Evolutionary conservation across 2,888 invertebrate species (phyloP).

Genomic region (Euplagia quadripunctaria): DNA sequence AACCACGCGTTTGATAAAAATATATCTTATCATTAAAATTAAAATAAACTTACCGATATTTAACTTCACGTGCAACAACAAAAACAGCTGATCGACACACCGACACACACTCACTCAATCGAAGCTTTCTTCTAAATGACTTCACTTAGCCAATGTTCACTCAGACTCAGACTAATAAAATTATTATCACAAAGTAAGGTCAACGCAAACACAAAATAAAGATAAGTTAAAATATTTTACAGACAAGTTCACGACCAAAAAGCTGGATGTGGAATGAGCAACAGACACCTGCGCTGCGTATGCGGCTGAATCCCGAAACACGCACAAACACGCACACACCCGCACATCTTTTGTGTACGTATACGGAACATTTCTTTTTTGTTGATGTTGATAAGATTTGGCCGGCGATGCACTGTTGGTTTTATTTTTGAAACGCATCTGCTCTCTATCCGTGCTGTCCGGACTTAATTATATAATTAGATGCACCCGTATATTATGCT

Average conservation of each 20-base stretch:
- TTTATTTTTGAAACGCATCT: not conserved
- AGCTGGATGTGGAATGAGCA: conserved; percentile 39
- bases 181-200: not conserved
- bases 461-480: not conserved
- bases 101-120: not conserved
- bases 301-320: conserved; percentile 34
- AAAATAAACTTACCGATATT: conserved; percentile 7
- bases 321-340: conserved; percentile 46
- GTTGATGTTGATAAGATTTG: conserved; percentile 34
- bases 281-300: conserved; percentile 28
- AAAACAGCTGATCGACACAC: conserved; percentile 16
- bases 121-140: not conserved
- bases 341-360: conserved; percentile 12
- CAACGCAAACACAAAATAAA: conserved; percentile 5
- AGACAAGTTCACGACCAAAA: conserved; percentile 27
- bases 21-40: not conserved
- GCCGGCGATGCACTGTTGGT: not conserved
- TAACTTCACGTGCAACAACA: not conserved
- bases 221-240: conserved; percentile 3
- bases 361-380: conserved; percentile 2
- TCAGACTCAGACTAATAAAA: not conserved
- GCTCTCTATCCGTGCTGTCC: not conserved
- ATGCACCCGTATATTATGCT: not conserved
- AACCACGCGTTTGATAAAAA: too few species aligned
- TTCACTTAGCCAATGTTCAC: not conserved